phyloP scores from a whole-genome alignment of 2,113 vertebrate genomes.

The Piaya cayana region DNA sequence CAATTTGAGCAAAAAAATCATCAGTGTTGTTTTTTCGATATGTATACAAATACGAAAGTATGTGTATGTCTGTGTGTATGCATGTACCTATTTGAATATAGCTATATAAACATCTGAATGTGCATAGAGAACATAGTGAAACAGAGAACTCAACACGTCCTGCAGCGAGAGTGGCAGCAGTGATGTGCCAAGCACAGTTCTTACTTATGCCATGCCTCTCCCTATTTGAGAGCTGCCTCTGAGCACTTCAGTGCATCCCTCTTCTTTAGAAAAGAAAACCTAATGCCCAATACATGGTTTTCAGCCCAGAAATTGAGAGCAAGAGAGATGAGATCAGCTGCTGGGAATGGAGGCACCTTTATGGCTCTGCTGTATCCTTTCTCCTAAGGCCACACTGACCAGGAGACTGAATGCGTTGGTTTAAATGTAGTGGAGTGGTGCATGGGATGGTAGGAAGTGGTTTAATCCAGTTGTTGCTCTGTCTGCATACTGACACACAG shows the following conservation, averaged over 20 bases:
- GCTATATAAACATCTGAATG: neutral
- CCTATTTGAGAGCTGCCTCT: neutral
- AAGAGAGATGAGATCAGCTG: neutral
- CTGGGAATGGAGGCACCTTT: neutral
- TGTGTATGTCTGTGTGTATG: neutral
- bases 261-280: neutral
- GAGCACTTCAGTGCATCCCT: neutral
- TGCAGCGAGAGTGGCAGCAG: neutral
- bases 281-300: fast-evolving
- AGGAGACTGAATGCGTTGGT: neutral
- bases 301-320: neutral
- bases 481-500: neutral
- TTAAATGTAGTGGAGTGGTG: neutral
- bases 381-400: neutral
- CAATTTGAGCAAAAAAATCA: neutral
- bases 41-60: too few relatives aligned
- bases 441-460: neutral
- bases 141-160: neutral
- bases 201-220: neutral
- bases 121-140: neutral
- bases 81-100: neutral
- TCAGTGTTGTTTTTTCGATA: neutral
- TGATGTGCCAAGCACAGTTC: neutral
- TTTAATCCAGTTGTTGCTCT: neutral
- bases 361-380: neutral